Conservation (phyloP, 1,140 invertebrate species). For the Scaptomyza hsui region DNA sequence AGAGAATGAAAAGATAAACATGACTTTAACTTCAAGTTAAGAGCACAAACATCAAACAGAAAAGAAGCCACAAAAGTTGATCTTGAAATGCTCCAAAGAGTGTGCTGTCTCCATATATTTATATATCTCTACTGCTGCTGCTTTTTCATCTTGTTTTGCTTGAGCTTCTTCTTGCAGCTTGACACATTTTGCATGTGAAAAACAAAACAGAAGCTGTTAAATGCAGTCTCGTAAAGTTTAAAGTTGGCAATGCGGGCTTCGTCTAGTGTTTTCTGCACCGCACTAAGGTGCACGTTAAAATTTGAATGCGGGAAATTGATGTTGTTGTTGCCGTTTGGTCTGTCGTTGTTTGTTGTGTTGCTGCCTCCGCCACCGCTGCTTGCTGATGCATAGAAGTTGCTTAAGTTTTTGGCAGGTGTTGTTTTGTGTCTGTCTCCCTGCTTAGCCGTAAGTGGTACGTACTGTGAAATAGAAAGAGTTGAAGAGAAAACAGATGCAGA, state of each 20-base stretch:
- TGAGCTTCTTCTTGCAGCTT: slow-evolving; percentile 1
- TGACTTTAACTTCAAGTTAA: slow-evolving; percentile 37
- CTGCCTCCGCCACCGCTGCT: slow-evolving; percentile 28
- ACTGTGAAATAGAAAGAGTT: slow-evolving; percentile 40
- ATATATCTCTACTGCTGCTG: background rate
- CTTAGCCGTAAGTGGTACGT: slow-evolving; percentile 60
- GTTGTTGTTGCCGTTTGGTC: slow-evolving; percentile 32
- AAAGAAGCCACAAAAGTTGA: slow-evolving; percentile 27
- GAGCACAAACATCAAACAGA: slow-evolving; percentile 13
- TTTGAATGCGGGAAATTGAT: slow-evolving; percentile 26
- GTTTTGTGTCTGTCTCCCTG: slow-evolving; percentile 8
- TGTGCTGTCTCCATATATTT: background rate
- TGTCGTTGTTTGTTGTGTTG: slow-evolving; percentile 20
- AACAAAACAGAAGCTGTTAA: background rate
- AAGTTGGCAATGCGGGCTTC: slow-evolving; percentile 33
- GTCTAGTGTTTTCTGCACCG: slow-evolving; percentile 8
- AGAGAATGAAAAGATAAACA: slow-evolving; percentile 40
- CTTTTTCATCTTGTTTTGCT: background rate
- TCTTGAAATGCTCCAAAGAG: slow-evolving; percentile 12
- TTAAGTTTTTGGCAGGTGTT: slow-evolving; percentile 27
- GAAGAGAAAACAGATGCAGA: slow-evolving; percentile 22
- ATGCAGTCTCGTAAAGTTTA: slow-evolving; percentile 20
- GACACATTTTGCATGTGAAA: slow-evolving; percentile 18
- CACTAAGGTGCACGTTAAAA: slow-evolving; percentile 34
- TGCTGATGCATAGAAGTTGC: slow-evolving; percentile 53